Conservation (phyloP, 2,888 invertebrate genomes). For the Coenonympha arcania region DNA sequence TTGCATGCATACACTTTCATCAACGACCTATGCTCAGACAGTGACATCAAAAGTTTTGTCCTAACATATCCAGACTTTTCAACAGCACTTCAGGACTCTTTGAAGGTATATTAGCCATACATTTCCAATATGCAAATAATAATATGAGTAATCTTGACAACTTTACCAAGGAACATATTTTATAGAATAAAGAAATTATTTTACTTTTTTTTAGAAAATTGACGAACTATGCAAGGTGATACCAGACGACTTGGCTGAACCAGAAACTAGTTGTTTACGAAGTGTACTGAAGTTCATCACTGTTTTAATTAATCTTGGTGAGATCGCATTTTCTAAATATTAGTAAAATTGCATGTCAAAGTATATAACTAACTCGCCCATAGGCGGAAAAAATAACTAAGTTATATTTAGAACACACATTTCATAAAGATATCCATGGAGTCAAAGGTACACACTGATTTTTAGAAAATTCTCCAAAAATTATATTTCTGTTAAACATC, state of each 20-base stretch:
- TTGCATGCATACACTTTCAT: constrained; percentile 63
- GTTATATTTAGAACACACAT: too few relatives aligned
- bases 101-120: too few relatives aligned
- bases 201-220: constrained; percentile 43
- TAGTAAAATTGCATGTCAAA: too few relatives aligned
- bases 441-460: too few relatives aligned
- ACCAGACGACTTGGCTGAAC: constrained; percentile 46
- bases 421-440: too few relatives aligned
- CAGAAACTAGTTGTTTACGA: constrained; percentile 51
- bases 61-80: constrained; percentile 54
- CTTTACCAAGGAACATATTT: not conserved
- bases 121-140: too few relatives aligned
- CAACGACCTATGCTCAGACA: constrained; percentile 56
- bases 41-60: constrained; percentile 47
- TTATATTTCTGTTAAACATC: too few relatives aligned
- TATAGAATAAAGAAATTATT: not conserved
- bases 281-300: constrained; percentile 57
- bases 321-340: too few relatives aligned
- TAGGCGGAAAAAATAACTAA: too few relatives aligned
- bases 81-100: constrained; percentile 41
- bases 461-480: too few relatives aligned
- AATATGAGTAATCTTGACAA: too few relatives aligned
- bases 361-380: too few relatives aligned
- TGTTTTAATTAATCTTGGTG: constrained; percentile 54
- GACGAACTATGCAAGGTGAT: constrained; percentile 42